These are phyloP conservation scores for Apotomis betuletana DNA, from an alignment of 2,888 invertebrate species.

Conservation along the genomic window DNA sequence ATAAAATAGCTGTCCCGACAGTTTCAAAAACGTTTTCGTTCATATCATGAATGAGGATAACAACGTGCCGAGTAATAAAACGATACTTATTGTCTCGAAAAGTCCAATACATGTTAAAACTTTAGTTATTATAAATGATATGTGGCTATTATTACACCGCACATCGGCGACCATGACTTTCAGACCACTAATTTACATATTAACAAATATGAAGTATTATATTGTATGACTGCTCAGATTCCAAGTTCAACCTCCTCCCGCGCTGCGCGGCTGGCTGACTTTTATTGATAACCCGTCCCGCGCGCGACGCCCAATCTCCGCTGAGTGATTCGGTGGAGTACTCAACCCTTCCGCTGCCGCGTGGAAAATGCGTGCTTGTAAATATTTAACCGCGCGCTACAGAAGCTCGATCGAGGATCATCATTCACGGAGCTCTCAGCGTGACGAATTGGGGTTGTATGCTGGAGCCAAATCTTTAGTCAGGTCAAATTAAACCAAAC, in stretches of 20 bases:
- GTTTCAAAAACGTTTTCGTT: too few relatives aligned
- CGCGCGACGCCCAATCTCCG: slow-evolving; percentile 16
- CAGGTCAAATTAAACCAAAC: too few relatives aligned
- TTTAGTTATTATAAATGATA: too few relatives aligned
- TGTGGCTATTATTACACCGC: too few relatives aligned
- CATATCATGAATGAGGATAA: too few relatives aligned
- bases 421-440: slow-evolving; percentile 5
- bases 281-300: slow-evolving; percentile 31
- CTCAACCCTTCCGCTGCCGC: slow-evolving; percentile 20
- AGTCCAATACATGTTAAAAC: too few relatives aligned
- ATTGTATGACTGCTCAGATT: not conserved
- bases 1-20: too few relatives aligned
- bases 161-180: not conserved
- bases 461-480: not conserved
- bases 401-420: slow-evolving; percentile 2
- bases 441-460: not conserved
- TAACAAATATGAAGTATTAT: not conserved
- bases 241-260: not conserved
- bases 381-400: slow-evolving; percentile 10
- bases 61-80: too few relatives aligned
- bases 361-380: slow-evolving; percentile 14
- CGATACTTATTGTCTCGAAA: too few relatives aligned
- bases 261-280: slow-evolving; percentile 7
- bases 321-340: slow-evolving; percentile 21
- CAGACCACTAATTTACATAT: not conserved